phyloP scores from a whole-genome alignment of 2,113 vertebrate genomes.

The Hystrix cristata region DNA sequence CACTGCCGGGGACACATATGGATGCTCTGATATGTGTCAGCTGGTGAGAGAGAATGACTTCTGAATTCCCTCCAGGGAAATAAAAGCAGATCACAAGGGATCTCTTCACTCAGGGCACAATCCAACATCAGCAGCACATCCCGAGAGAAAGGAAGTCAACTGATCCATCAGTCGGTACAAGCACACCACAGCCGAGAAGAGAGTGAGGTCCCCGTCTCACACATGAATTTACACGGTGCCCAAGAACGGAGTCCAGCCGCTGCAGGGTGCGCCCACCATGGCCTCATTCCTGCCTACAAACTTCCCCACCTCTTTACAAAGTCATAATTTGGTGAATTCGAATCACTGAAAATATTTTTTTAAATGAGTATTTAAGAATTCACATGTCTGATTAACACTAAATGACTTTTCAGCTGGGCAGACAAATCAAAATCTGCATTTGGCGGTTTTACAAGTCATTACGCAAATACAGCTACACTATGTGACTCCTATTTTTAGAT shows the following conservation, averaged over 20 bases:
- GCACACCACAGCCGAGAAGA: fast-evolving
- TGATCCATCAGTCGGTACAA: not conserved
- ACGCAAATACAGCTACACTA: conserved; percentile 70
- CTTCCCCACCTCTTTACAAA: not conserved
- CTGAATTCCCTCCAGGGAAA: conserved; percentile 26
- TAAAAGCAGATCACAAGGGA: conserved; percentile 16
- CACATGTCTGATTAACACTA: conserved; percentile 77
- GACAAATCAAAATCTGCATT: conserved; percentile 81
- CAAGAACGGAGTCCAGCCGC: not conserved
- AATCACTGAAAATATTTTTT: conserved; percentile 74
- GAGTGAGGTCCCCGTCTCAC: not conserved
- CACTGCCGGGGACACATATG: not conserved
- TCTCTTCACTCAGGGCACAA: not conserved
- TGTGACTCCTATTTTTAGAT: conserved; percentile 66
- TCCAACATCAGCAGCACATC: not conserved
- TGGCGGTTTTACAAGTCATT: conserved; percentile 79
- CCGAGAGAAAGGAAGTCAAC: not conserved
- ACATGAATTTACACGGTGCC: not conserved
- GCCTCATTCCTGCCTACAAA: not conserved
- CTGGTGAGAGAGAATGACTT: not conserved
- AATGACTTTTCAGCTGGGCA: conserved; percentile 83
- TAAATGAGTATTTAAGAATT: conserved; percentile 79
- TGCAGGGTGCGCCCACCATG: too few species aligned
- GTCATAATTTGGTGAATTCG: conserved; percentile 66
- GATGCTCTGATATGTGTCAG: conserved; percentile 41